phyloP scores from a whole-genome alignment of 2,888 invertebrate species.

The Agonopterix arenella region DNA sequence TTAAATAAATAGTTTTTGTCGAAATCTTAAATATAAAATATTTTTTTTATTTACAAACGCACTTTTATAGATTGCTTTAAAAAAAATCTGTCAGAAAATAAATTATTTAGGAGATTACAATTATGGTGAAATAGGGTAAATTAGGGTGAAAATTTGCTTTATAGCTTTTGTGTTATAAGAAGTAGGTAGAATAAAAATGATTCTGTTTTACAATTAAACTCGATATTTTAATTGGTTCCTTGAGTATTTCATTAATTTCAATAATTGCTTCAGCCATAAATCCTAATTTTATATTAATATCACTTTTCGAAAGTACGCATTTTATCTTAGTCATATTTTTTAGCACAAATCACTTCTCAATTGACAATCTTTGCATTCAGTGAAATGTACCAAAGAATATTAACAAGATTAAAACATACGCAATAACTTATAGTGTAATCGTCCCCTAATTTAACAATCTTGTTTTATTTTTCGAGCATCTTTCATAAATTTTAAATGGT shows the following conservation, averaged over 20 bases:
- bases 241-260: constrained; percentile 16
- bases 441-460: constrained; percentile 1
- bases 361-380: too few relatives aligned
- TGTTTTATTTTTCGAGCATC: constrained; percentile 3
- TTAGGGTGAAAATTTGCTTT: neutral
- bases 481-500: too few relatives aligned
- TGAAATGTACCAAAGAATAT: too few relatives aligned
- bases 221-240: constrained; percentile 45
- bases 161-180: too few relatives aligned
- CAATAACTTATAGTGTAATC: neutral
- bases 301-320: constrained; percentile 37
- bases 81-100: neutral
- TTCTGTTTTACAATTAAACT: constrained; percentile 14
- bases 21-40: neutral
- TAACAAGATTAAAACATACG: neutral
- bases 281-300: constrained; percentile 49
- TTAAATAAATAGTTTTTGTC: constrained; percentile 7
- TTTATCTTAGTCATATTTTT: constrained; percentile 8
- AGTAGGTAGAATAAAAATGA: too few relatives aligned
- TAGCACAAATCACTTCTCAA: too few relatives aligned
- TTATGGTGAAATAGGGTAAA: too few relatives aligned
- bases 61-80: neutral
- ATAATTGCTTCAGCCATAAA: constrained; percentile 34
- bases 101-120: neutral
- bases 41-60: constrained; percentile 8